Evolutionary conservation across 35 echinoderm and acorn worm genomes (phyloP).

Genomic region (Lytechinus variegatus): DNA sequence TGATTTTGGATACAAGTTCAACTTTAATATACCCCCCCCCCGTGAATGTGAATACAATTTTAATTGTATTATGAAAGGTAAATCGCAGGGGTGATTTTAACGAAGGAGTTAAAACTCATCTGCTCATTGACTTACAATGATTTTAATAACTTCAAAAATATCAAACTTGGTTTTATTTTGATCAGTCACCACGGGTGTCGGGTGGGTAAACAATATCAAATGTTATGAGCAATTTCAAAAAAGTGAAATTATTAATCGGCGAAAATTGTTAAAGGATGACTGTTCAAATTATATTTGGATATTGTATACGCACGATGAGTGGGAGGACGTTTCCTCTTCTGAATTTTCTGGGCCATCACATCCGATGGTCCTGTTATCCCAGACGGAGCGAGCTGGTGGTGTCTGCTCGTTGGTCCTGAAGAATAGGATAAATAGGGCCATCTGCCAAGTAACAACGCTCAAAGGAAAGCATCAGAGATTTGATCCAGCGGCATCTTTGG

Average conservation of each 20-base stretch:
- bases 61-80: too few relatives aligned
- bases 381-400: neutral
- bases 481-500: neutral
- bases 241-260: neutral
- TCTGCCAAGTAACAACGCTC: neutral
- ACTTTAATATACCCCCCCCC: too few relatives aligned
- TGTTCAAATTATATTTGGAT: neutral
- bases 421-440: neutral
- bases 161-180: neutral
- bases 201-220: neutral
- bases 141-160: neutral
- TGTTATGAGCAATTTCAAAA: neutral
- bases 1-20: too few relatives aligned
- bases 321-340: conserved; percentile 5
- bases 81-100: too few relatives aligned
- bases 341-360: neutral
- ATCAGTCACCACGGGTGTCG: neutral
- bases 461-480: neutral
- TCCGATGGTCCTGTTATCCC: neutral
- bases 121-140: too few relatives aligned
- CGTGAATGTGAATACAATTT: too few relatives aligned
- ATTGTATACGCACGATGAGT: neutral
- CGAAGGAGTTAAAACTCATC: too few relatives aligned
- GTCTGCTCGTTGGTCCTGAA: neutral
- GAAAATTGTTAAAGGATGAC: neutral